Evolutionary conservation across 2,113 vertebrate species (phyloP), one percentile per base, ranked within the genome.

Genomic region (Rhodinocichla rosea): DNA sequence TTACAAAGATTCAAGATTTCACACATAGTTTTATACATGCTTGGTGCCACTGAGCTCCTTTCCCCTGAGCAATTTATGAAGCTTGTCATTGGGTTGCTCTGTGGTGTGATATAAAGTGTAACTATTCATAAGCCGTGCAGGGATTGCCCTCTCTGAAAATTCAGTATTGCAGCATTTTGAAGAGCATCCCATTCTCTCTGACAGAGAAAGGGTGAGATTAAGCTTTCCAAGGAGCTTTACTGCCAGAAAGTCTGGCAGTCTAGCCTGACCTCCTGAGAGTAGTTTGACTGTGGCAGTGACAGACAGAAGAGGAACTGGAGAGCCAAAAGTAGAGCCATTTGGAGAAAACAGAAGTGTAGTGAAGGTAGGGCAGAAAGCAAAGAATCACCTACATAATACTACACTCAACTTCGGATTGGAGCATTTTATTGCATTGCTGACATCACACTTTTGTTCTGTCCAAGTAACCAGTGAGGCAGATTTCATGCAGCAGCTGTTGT

Each of bases 41-140:
- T 86, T 6, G 3, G 23, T 64, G 39, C 19, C 20, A 26, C 30
- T 32, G 59, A 28, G 47, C 26, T 63, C 55, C 27, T 14, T 39
- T 13, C 23, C 60, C 42, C 81, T 44, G n/a, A 89, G 27, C 20
- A 59, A 71, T 74, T 87, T 81, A n/a, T 86, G 89, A 73, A 55
- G 6, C n/a, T 83, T 67, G 26, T 65, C 37, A 40, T 24, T 5
- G 10, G 14, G 21, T 40, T 94, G 20, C 6, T 32, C 37, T 59
- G 42, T 62, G 53, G 40, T 62, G 15, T 40, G 28, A 39, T 23
- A n/a, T 74, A 33, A 90, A 57, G 21, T 27, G 33, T 50, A 86
- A 65, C 30, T 47, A 19, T 63, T 88, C 15, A 44, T 50, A 59
- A 64, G 7, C 27, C 4, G 1, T 19, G 15, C 0, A 0, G 33